Evolutionary conservation across 2,888 invertebrate genomes (phyloP).

Genomic region (Dolichopus griseipennis): DNA sequence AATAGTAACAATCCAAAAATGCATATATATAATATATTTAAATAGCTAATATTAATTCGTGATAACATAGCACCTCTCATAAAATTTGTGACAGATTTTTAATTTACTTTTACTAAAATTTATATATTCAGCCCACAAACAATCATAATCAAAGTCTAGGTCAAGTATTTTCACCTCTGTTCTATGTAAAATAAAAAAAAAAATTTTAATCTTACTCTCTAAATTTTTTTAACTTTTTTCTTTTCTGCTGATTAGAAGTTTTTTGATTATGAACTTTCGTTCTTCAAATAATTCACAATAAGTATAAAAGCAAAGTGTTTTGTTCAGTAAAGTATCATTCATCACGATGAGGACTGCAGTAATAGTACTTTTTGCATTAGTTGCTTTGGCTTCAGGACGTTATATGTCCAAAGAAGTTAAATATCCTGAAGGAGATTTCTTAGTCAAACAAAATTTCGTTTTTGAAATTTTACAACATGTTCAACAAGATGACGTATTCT

Average conservation of each 20-base stretch:
- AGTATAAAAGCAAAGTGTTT: constrained; percentile 9
- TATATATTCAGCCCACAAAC: neutral
- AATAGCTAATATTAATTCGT: no score
- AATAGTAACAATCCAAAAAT: no score
- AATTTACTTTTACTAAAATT: no score
- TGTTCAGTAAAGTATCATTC: constrained; percentile 26
- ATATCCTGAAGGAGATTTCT: constrained; percentile 47
- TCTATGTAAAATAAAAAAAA: neutral
- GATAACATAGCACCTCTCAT: no score
- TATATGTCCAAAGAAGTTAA: constrained; percentile 29
- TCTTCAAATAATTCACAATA: neutral
- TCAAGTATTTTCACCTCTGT: neutral
- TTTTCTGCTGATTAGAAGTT: neutral
- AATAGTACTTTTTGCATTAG: constrained; percentile 30
- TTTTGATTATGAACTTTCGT: no score
- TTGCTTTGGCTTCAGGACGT: constrained; percentile 26
- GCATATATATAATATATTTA: no score
- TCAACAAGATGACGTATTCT: constrained; percentile 50
- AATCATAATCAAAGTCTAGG: neutral
- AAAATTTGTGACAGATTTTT: no score
- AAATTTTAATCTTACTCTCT: neutral
- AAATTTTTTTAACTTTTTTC: neutral
- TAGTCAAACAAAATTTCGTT: constrained; percentile 47
- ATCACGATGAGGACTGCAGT: constrained; percentile 36
- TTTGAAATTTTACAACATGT: constrained; percentile 49